phyloP scores from a whole-genome alignment of 2,113 vertebrate genomes.

The Vulpes lagopus region DNA sequence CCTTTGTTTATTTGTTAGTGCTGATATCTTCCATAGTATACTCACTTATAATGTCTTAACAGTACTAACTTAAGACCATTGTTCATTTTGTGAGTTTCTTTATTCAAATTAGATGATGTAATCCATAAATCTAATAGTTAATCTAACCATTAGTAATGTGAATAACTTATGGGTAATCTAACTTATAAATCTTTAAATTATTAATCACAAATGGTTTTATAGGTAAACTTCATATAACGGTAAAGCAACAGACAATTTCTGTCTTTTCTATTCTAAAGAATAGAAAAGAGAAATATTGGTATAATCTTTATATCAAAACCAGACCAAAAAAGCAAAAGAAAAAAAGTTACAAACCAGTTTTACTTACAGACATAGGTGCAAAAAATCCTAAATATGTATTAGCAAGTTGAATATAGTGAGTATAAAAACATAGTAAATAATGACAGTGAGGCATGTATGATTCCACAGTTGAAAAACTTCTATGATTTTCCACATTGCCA shows the following conservation, averaged over 20 bases:
- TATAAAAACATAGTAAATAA: constrained; percentile 29
- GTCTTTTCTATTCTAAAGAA: not conserved
- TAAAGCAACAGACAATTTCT: constrained; percentile 26
- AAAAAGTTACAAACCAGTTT: not conserved
- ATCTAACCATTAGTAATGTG: not conserved
- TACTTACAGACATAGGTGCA: not conserved
- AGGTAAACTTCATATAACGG: not conserved
- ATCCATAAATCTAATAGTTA: not conserved
- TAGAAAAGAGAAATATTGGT: not conserved
- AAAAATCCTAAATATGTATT: constrained; percentile 36
- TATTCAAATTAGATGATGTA: constrained; percentile 12
- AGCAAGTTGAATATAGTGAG: not conserved
- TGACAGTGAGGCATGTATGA: not conserved
- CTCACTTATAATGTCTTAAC: not conserved
- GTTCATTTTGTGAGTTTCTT: constrained; percentile 33
- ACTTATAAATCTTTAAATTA: constrained; percentile 24
- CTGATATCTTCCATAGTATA: constrained; percentile 17
- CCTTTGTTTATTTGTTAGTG: not conserved
- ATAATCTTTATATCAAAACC: not conserved
- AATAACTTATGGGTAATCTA: not conserved
- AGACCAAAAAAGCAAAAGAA: constrained; percentile 32
- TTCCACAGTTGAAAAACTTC: constrained; percentile 7
- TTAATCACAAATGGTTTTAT: not conserved
- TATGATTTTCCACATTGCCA: not conserved
- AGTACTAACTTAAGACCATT: constrained; percentile 7